phyloP scores from a whole-genome alignment of 2,797 vertebrate species.

The Podarcis lilfordi region DNA sequence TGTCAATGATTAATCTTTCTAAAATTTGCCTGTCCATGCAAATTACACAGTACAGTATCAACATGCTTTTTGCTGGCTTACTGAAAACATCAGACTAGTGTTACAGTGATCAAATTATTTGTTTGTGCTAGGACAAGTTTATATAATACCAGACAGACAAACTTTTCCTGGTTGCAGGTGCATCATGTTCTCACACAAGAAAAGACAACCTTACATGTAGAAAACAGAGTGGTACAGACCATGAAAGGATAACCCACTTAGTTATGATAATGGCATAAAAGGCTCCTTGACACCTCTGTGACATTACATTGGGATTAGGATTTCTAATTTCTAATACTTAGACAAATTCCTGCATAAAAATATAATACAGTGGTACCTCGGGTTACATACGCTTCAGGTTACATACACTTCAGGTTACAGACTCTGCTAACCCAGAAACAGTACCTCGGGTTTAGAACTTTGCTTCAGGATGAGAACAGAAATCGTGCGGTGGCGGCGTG shows the following conservation, averaged over 20 bases:
- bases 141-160: neutral
- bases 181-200: neutral
- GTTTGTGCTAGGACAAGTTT: neutral
- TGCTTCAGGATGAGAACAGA: too few species aligned
- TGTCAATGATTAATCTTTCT: slow-evolving; percentile 32
- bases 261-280: neutral
- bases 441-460: too few species aligned
- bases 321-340: neutral
- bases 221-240: neutral
- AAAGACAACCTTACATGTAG: neutral
- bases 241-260: neutral
- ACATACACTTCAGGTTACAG: too few species aligned
- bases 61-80: neutral
- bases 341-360: neutral
- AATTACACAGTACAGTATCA: slow-evolving; percentile 8
- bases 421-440: too few species aligned
- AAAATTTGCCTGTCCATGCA: slow-evolving; percentile 32
- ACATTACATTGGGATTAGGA: neutral
- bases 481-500: too few species aligned
- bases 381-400: too few species aligned
- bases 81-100: neutral
- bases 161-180: slow-evolving; percentile 9
- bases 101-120: neutral
- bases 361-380: neutral
- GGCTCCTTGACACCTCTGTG: neutral